Evolutionary conservation across 2,113 vertebrate genomes (phyloP).

Genomic region (Nanorana parkeri): DNA sequence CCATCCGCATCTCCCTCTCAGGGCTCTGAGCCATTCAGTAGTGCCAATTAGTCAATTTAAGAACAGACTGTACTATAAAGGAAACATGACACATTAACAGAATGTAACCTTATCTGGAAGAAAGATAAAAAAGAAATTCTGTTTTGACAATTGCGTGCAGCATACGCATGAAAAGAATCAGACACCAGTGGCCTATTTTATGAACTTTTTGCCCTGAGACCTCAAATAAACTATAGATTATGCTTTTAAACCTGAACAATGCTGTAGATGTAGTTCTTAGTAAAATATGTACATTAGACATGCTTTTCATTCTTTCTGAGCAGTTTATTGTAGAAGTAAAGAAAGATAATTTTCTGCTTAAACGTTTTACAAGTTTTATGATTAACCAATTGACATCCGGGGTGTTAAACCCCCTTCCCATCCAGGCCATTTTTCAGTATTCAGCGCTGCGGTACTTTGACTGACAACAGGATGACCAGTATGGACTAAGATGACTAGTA

Average conservation of each 20-base stretch:
- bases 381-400: no score
- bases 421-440: no score
- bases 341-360: no score
- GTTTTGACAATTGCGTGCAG: constrained; percentile 2
- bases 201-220: constrained; percentile 31
- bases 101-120: no score
- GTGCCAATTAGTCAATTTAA: no score
- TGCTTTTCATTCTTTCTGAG: neutral
- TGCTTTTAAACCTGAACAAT: constrained; percentile 4
- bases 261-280: neutral
- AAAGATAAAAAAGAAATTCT: neutral
- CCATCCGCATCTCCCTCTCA: no score
- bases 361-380: no score
- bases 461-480: no score
- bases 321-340: neutral
- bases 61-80: neutral
- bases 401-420: no score
- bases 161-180: neutral
- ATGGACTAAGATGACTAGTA: no score
- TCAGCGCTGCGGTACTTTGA: no score
- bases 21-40: no score
- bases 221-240: constrained; percentile 11
- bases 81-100: neutral
- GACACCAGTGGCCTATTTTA: constrained; percentile 16
- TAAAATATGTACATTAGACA: neutral